Evolutionary conservation across 2,797 vertebrate species (phyloP).

Genomic region (Cynopterus sphinx): DNA sequence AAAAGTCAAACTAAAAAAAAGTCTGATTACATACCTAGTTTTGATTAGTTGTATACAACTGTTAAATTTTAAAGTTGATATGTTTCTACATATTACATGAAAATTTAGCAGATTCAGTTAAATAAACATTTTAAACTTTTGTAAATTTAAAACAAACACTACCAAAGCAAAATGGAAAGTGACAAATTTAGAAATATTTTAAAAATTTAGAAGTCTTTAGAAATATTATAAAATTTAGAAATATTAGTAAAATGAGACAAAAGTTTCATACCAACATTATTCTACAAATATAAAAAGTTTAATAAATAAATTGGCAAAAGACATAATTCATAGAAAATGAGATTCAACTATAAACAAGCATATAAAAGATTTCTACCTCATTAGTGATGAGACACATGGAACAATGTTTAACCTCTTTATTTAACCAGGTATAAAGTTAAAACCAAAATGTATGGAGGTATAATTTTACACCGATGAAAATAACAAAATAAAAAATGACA

Average conservation of each 20-base stretch:
- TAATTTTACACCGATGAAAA: neutral
- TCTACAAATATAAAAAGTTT: constrained; percentile 7
- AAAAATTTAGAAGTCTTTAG: neutral
- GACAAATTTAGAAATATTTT: neutral
- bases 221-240: neutral
- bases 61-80: neutral
- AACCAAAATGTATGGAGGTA: neutral
- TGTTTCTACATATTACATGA: neutral
- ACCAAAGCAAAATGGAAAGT: constrained; percentile 26
- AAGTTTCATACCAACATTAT: neutral
- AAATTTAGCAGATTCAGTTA: neutral
- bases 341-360: constrained; percentile 16
- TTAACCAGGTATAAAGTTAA: constrained; percentile 17
- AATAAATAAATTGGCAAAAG: neutral
- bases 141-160: neutral
- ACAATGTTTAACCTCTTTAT: neutral
- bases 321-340: neutral
- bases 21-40: neutral
- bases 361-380: constrained; percentile 52
- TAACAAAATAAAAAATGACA: neutral
- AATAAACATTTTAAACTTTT: neutral
- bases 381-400: constrained; percentile 44
- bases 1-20: neutral
- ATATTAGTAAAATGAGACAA: constrained; percentile 25
- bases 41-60: constrained; percentile 17